Percentiles rank a stretch among this genome's conserved stretches.
These are phyloP conservation scores for Chrysodeixis includens DNA, from an alignment of 2,888 invertebrate species.

Conservation along the genomic window DNA sequence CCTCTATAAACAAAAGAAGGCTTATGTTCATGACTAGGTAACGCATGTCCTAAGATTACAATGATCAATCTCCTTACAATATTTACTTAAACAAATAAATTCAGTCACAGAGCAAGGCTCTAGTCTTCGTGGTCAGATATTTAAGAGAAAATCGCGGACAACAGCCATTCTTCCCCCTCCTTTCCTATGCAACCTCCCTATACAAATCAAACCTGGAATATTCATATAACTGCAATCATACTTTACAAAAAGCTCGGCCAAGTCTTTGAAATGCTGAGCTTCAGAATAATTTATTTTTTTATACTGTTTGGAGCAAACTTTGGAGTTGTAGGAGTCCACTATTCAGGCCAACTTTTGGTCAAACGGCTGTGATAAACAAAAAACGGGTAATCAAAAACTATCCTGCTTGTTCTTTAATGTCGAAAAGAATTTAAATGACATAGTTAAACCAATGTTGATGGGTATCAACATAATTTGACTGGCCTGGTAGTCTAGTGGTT, in stretches of 20 bases:
- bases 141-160: neutral
- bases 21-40: too few relatives aligned
- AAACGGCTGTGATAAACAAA: constrained; percentile 63
- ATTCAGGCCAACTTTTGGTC: constrained; percentile 54
- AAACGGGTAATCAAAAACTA: constrained; percentile 19
- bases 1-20: too few relatives aligned
- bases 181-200: neutral
- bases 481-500: too few relatives aligned
- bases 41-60: too few relatives aligned
- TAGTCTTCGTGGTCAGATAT: neutral
- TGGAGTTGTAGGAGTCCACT: constrained; percentile 63
- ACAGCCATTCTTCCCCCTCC: neutral
- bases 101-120: neutral
- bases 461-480: too few relatives aligned
- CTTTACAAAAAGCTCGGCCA: constrained; percentile 40
- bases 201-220: constrained; percentile 32
- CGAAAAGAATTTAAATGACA: constrained; percentile 34
- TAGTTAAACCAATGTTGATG: too few relatives aligned
- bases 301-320: constrained; percentile 55
- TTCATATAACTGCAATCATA: constrained; percentile 38
- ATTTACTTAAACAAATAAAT: too few relatives aligned
- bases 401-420: constrained; percentile 19
- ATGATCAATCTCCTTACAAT: too few relatives aligned
- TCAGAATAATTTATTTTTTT: constrained; percentile 74
- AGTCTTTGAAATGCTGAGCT: constrained; percentile 53